A percentile compares a stretch with the other conserved stretches of the same genome.
Evolutionary conservation across 2,113 vertebrate species (phyloP).

Genomic region (Trichomycterus rosablanca): DNA sequence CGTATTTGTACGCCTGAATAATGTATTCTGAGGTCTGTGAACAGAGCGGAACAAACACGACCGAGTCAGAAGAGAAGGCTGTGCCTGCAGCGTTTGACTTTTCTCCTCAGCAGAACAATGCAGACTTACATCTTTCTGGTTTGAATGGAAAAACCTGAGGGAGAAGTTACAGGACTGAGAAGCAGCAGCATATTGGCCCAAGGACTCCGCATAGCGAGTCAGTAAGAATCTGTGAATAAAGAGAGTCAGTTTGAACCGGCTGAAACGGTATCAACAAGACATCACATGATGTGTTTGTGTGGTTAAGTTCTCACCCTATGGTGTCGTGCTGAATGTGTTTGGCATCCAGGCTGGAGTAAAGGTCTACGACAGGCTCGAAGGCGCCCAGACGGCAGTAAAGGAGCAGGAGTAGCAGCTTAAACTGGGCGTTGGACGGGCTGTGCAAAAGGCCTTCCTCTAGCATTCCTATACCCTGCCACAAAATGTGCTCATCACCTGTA

Average conservation of each 20-base stretch:
- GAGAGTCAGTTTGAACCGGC: too few relatives aligned
- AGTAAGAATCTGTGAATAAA: slow-evolving; percentile 80
- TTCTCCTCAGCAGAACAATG: not conserved
- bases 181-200: slow-evolving; percentile 93
- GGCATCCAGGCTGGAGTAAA: slow-evolving; percentile 93
- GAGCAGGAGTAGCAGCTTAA: slow-evolving; percentile 94
- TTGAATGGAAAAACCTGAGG: slow-evolving; percentile 99
- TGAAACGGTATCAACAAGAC: too few relatives aligned
- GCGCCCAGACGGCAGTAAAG: slow-evolving; percentile 91
- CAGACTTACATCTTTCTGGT: slow-evolving; percentile 99
- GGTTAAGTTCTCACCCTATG: slow-evolving; percentile 83
- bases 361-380: slow-evolving; percentile 91
- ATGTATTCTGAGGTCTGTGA: slow-evolving; percentile 98
- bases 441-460: slow-evolving; percentile 84
- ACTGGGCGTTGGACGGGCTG: slow-evolving; percentile 92
- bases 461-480: slow-evolving; percentile 81
- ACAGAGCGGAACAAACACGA: slow-evolving; percentile 21
- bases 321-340: slow-evolving; percentile 98
- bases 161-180: slow-evolving; percentile 96
- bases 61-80: not conserved
- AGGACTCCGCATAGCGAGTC: slow-evolving; percentile 85
- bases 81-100: not conserved
- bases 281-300: too few relatives aligned
- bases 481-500: slow-evolving; percentile 79
- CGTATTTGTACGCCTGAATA: slow-evolving; percentile 98